Conservation (phyloP, 2,888 invertebrate genomes). For the Pomacea canaliculata region DNA sequence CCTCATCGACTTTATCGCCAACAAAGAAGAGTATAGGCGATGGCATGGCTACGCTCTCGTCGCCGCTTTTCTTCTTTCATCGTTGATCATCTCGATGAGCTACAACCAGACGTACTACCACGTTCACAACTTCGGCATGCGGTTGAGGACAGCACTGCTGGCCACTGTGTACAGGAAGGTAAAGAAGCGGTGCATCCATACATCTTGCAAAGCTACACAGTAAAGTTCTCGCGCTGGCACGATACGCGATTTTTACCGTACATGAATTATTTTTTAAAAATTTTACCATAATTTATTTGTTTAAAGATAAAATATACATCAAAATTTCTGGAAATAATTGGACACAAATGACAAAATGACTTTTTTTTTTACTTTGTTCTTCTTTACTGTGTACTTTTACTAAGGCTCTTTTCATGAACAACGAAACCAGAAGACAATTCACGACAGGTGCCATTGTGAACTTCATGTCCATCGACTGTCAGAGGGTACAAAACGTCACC, state of each 20-base stretch:
- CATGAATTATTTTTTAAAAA: no score
- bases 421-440: slow-evolving; percentile 60
- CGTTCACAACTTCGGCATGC: slow-evolving; percentile 25
- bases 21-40: slow-evolving; percentile 4
- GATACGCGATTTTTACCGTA: no score
- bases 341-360: no score
- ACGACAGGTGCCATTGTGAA: slow-evolving; percentile 72
- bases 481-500: slow-evolving; percentile 58
- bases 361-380: no score
- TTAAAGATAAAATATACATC: no score
- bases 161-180: slow-evolving; percentile 22
- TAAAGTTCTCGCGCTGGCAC: no score
- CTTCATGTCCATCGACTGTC: slow-evolving; percentile 72
- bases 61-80: slow-evolving; percentile 53
- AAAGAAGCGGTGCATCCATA: not conserved
- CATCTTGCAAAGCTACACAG: no score
- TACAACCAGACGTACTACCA: slow-evolving; percentile 32
- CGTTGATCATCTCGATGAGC: slow-evolving; percentile 29
- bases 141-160: slow-evolving; percentile 24
- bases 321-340: no score
- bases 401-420: slow-evolving; percentile 70
- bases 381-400: no score
- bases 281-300: no score
- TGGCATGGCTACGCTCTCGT: slow-evolving; percentile 76
- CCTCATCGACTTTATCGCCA: slow-evolving; percentile 26